These are phyloP conservation scores for Chloroceryle inda DNA, from an alignment of 2,797 vertebrate genomes.

Conservation along the genomic window DNA sequence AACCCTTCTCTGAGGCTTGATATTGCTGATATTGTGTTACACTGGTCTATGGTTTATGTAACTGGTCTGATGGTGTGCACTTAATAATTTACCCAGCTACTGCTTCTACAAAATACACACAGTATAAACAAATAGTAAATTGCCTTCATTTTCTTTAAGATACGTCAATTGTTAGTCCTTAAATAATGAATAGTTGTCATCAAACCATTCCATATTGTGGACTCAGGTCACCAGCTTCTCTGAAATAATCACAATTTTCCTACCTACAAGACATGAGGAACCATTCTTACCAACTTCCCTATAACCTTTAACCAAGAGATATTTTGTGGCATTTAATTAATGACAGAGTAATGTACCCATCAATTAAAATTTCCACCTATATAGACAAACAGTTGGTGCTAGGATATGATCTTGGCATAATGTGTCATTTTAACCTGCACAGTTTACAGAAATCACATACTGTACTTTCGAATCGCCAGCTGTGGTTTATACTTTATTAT, in stretches of 20 bases:
- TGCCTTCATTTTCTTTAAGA: neutral
- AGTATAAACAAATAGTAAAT: neutral
- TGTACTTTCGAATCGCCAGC: neutral
- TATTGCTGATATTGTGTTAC: neutral
- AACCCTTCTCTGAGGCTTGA: neutral
- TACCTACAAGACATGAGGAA: neutral
- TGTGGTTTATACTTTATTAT: neutral
- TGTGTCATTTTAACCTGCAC: neutral
- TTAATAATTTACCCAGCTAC: constrained; percentile 16
- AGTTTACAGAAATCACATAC: neutral
- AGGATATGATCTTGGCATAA: neutral
- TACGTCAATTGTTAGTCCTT: neutral
- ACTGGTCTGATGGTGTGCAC: neutral
- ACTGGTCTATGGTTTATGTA: neutral
- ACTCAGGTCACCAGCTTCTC: neutral
- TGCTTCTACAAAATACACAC: neutral
- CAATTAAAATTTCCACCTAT: neutral
- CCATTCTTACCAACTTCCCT: neutral
- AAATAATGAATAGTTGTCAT: neutral
- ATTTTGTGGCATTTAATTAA: neutral
- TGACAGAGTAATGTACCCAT: neutral
- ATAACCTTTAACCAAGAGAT: neutral
- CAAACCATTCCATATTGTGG: neutral
- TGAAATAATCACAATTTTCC: accelerated
- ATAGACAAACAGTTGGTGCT: neutral